Percentiles rank a stretch among this genome's conserved stretches.
Evolutionary conservation across 37 sponge, comb jelly and placozoan species (phyloP).

Genomic region (Spongilla lacustris): DNA sequence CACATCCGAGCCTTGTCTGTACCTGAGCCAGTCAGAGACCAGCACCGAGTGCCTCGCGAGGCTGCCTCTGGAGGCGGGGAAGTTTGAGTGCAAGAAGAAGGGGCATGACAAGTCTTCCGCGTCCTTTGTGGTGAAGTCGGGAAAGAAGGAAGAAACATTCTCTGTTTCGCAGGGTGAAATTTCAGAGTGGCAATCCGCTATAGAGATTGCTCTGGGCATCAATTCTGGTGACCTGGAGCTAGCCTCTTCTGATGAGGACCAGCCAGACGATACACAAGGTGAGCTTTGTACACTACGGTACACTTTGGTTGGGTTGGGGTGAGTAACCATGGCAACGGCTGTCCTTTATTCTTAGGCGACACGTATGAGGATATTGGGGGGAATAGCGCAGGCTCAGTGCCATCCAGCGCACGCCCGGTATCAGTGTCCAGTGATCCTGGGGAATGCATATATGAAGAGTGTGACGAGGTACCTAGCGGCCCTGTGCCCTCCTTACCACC

Average conservation of each 20-base stretch:
- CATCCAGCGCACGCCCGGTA: constrained; percentile 31
- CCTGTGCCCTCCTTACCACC: constrained; percentile 22
- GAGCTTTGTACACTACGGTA: not conserved
- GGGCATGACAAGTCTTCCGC: constrained; percentile 30
- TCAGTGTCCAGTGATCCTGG: constrained; percentile 37
- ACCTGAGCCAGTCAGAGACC: constrained; percentile 34
- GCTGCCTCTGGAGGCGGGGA: constrained; percentile 6
- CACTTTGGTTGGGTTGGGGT: not conserved
- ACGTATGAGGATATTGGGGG: not conserved
- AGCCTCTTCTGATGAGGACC: constrained; percentile 54
- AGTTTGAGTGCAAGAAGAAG: constrained; percentile 26
- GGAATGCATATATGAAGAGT: constrained; percentile 75
- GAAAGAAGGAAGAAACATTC: constrained; percentile 45
- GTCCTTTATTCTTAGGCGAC: not conserved
- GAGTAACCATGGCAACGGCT: not conserved
- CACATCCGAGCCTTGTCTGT: constrained; percentile 33
- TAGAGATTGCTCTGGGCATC: constrained; percentile 52
- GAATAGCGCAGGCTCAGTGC: too few relatives aligned
- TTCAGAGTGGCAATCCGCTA: constrained; percentile 3
- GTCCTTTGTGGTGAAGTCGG: constrained; percentile 24
- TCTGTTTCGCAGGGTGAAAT: constrained; percentile 20
- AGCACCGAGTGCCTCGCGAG: constrained; percentile 23
- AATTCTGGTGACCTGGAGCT: constrained; percentile 41
- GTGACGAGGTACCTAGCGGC: constrained; percentile 35
- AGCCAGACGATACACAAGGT: not conserved